Evolutionary conservation across 2,113 vertebrate species (phyloP), one percentile per base, ranked within the genome.

Genomic region (Cheilinus undulatus): DNA sequence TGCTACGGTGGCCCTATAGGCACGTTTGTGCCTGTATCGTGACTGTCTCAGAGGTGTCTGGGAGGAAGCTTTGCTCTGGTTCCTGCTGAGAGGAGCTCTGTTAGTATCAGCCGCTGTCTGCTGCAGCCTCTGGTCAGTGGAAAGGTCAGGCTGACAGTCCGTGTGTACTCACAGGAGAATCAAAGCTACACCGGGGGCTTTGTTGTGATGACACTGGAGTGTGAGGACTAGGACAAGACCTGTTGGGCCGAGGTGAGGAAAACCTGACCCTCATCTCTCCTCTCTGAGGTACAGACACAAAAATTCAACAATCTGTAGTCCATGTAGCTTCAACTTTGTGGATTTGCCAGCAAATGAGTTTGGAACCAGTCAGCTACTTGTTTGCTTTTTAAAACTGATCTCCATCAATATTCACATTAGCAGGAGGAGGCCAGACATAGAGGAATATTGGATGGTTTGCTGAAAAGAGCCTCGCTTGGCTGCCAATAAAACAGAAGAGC

Each of bases 1-100:
- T 87, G 83, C 80, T 83, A 77, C 81, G 83, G 82, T 56, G 75
- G 78, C 82, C 63, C 45, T 3, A 46, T 67, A 68, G 48, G 40
- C 17, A 5, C 11, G 17, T 19, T 3, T 19, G 40, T 42, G 40
- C 11, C 2, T 42, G 15, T 42, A 10, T 42, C 12, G 4, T 19
- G 15, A 2, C 4, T 42, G 15, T 42, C 2, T 40, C 1, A 11
- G 12, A n/a, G 4, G 13, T 24, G 15, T 19, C 4, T 17, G 23
- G 34, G 50, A 38, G 52, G 52, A 45, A 49, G 28, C n/a, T 38
- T 61, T 28, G 26, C 38, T 70, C 50, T 20, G 9, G n/a, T 69
- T 73, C 40, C 57, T 38, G 32, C 45, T 45, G 61, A 34, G 36
- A 22, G 8, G 19, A 8, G 36, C 23, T 38, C 52, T 26, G 36